These are phyloP conservation scores for Scolopax bukidnonensis DNA, from an alignment of 2,797 vertebrate species.

Conservation along the genomic window DNA sequence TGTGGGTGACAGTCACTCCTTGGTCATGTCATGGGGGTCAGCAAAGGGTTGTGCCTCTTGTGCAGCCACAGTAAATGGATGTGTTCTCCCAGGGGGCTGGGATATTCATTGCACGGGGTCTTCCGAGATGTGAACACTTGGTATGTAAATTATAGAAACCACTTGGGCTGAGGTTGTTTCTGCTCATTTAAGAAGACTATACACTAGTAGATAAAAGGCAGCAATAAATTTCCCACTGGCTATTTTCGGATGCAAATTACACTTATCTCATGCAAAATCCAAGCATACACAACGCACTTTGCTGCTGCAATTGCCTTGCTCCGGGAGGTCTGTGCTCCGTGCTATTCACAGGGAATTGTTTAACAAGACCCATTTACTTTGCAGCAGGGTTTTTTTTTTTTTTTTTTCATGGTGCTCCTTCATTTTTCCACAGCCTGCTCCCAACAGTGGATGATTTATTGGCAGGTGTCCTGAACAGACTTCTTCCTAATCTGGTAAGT, in stretches of 20 bases:
- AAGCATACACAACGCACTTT: background rate
- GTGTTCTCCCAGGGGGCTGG: no score
- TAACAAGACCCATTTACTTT: slow-evolving; percentile 31
- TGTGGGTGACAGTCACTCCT: background rate
- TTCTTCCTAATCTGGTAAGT: slow-evolving; percentile 74
- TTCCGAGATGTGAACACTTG: fast-evolving
- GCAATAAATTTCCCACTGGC: slow-evolving; percentile 40
- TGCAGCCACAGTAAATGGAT: fast-evolving
- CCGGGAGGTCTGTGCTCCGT: background rate
- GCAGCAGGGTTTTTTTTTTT: slow-evolving; percentile 31
- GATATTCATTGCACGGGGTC: fast-evolving
- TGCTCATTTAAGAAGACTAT: background rate
- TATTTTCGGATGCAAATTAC: slow-evolving; percentile 57
- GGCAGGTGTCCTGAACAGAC: slow-evolving; percentile 70
- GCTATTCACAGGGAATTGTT: slow-evolving; percentile 15
- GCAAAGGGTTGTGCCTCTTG: background rate
- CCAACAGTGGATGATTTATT: slow-evolving; percentile 77
- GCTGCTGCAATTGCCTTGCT: slow-evolving; percentile 31
- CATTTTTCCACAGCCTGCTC: slow-evolving; percentile 71
- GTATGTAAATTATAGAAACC: background rate
- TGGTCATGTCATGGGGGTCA: fast-evolving
- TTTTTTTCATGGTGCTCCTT: slow-evolving; percentile 13
- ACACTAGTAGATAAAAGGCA: slow-evolving; percentile 4
- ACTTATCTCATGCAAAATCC: slow-evolving; percentile 46
- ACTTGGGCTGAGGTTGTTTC: background rate